Base-by-base conservation (phyloP, 2,797 vertebrate species). In the Rhinichthys osculus region DNA sequence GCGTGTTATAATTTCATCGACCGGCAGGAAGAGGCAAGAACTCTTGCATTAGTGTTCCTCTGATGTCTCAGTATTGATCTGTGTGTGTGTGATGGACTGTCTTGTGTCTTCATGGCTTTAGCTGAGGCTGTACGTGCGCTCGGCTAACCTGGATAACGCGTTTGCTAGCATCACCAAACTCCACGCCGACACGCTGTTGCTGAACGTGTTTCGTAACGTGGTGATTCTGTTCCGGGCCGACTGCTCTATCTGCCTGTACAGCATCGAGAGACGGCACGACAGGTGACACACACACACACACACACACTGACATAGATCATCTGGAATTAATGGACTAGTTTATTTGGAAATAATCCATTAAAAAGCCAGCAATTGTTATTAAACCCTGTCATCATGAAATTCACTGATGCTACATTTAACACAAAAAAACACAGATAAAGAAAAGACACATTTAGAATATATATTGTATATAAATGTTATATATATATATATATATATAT, bases 201-300 rank as follows among this genome's bases (percentile, higher is more conserved):
- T 99, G 79, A 99, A 98, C 90, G 97, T 99, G 87, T 99, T 99
- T 94, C 95, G 96, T 90, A 96, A 99, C 93, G 97, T 98, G 89
- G 92, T 99, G 57, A 97, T 98, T 92, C 87, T 99, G 89, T 99
- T 99, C 91, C 94, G 97, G 92, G 96, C 96, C 0, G 98, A 99
- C 93, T 99, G 98, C 93, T 98, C 97, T 88, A 98, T 99, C 95
- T 99, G 98, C 92, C 97, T 99, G 85, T 99, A 99, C 84, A 98
- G 97, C 93, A 96, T 99, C 89, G 97, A 98, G 93, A 96, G 91
- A 91, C 96, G 92, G 86, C 94, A 93, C 2, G 97, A 99, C 88
- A 93, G 97, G 98, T 99, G 90, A 64, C 33, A 71, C 71, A 76
- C 79, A 33, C 66, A 19, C 64, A 47, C 27, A 27, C 33, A 33